Evolutionary conservation across 2,113 vertebrate genomes (phyloP).

Genomic region (Apistogramma diplotaenia): DNA sequence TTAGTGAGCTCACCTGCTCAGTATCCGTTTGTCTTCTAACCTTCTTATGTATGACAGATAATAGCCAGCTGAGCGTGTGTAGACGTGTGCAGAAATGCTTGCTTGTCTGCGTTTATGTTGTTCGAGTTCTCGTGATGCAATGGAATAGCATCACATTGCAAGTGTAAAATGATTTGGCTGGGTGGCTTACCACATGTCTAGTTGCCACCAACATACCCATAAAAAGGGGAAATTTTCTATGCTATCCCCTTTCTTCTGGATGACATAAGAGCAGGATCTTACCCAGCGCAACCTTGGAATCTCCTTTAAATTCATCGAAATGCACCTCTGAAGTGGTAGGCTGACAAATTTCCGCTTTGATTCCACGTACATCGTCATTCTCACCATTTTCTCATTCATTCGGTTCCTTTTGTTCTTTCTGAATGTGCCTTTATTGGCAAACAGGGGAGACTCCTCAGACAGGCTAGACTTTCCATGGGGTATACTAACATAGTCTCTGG

Average conservation of each 20-base stretch:
- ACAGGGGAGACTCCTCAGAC: constrained; percentile 65
- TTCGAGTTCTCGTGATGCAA: constrained; percentile 48
- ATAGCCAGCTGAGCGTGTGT: constrained; percentile 6
- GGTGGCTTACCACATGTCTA: constrained; percentile 4
- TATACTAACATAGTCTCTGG: constrained; percentile 29
- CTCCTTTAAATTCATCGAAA: constrained; percentile 28
- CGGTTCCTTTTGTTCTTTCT: constrained; percentile 11
- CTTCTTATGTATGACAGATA: constrained; percentile 39
- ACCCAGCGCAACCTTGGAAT: neutral
- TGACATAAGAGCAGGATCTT: constrained; percentile 24
- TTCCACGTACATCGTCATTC: constrained; percentile 19
- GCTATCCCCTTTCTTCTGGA: neutral
- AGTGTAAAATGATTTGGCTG: constrained; percentile 41
- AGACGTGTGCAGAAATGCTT: neutral
- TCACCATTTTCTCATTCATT: neutral
- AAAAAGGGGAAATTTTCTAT: constrained; percentile 25
- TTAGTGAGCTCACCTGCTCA: constrained; percentile 35
- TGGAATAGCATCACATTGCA: constrained; percentile 44
- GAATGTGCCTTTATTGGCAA: neutral
- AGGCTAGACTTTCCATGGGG: constrained; percentile 60
- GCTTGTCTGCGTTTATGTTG: constrained; percentile 7
- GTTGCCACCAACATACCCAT: constrained; percentile 7
- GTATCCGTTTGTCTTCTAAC: constrained; percentile 30
- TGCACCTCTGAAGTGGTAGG: constrained; percentile 30
- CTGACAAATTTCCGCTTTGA: neutral